phyloP scores from a whole-genome alignment of 1,140 invertebrate genomes.

The Caenorhabditis remanei region DNA sequence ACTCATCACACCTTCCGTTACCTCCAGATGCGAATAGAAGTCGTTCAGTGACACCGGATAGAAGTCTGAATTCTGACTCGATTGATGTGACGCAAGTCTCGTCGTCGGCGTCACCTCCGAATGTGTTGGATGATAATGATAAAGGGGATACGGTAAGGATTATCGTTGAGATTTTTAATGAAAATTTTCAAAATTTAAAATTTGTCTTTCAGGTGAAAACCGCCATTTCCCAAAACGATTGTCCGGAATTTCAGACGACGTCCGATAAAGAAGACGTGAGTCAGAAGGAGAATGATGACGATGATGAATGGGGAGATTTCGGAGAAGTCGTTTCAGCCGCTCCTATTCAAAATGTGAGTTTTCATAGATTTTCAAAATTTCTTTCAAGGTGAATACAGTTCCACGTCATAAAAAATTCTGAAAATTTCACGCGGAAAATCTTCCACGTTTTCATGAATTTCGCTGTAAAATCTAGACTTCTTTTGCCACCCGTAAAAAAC shows the following conservation, averaged over 20 bases:
- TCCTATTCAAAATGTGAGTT: constrained; percentile 20
- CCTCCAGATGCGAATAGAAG: background rate
- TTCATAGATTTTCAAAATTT: no score
- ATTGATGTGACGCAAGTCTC: background rate
- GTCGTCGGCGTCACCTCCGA: background rate
- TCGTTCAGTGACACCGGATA: constrained; percentile 1
- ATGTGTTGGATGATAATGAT: background rate
- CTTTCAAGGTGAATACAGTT: no score
- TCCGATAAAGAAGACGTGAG: background rate
- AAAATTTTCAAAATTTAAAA: background rate
- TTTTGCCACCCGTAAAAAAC: no score
- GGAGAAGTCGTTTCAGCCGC: constrained; percentile 6
- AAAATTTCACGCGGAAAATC: no score
- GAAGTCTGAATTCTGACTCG: no score
- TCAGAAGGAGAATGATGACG: background rate
- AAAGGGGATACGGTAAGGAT: constrained; percentile 11
- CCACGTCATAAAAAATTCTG: no score
- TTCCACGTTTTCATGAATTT: no score
- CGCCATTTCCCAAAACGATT: background rate
- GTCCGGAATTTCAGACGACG: background rate
- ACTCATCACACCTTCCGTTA: constrained; percentile 5
- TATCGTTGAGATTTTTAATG: no score
- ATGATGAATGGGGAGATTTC: constrained; percentile 42
- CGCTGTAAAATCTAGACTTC: no score
- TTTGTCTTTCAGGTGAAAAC: background rate